A percentile compares a stretch with the other conserved stretches of the same genome.
Evolutionary conservation across 2,113 vertebrate species (phyloP).

Genomic region (Phylloscopus trochiloides): DNA sequence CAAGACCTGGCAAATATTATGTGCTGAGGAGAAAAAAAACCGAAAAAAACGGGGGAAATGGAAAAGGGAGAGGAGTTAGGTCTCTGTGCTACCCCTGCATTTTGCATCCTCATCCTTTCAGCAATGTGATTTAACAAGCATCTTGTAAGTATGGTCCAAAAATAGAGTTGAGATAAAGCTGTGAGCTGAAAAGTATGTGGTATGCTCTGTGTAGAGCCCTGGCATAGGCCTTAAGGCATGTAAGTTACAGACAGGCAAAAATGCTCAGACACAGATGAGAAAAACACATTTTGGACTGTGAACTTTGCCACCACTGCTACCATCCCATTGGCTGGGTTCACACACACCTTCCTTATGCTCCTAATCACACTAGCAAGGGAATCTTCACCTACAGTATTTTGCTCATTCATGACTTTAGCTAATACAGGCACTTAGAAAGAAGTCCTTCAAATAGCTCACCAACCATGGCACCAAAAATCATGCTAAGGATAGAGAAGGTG

Average conservation of each 20-base stretch:
- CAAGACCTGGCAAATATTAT: not conserved
- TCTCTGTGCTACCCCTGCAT: not conserved
- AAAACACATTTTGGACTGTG: not conserved
- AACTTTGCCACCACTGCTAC: not conserved
- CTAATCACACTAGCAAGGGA: not conserved
- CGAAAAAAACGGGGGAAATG: not conserved
- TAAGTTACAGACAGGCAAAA: not conserved
- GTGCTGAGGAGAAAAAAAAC: not conserved
- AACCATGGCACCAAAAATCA: not conserved
- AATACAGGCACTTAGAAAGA: not conserved
- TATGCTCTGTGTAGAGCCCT: not conserved
- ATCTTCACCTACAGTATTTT: not conserved
- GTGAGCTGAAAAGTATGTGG: not conserved
- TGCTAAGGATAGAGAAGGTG: not conserved
- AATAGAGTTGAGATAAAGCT: slow-evolving; percentile 46
- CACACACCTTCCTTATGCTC: not conserved
- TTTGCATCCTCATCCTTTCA: not conserved
- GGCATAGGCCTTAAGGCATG: not conserved
- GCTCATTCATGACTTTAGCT: not conserved
- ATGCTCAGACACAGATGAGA: not conserved
- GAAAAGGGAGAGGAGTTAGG: not conserved
- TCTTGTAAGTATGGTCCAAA: slow-evolving; percentile 22
- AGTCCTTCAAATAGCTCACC: not conserved
- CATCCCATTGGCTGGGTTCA: not conserved
- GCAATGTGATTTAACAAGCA: slow-evolving; percentile 7